Base-by-base conservation (phyloP, 2,113 vertebrate genomes). In the Strix aluco region DNA sequence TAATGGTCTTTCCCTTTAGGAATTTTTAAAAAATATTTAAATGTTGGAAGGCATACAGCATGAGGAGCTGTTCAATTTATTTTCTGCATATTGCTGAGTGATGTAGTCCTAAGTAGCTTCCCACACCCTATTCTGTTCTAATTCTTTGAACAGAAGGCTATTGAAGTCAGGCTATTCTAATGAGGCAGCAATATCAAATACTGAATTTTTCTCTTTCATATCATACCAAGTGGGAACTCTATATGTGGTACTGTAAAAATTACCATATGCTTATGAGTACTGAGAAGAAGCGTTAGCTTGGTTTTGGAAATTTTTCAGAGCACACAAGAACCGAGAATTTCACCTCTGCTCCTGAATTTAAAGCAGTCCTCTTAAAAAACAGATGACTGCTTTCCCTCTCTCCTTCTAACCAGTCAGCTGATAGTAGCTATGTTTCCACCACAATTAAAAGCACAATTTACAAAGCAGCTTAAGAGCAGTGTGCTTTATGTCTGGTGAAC, bases 121-220 rank as follows among this genome's bases (percentile, higher is more conserved):
- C 92, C 82, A 95, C 74, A 95, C 15, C 32, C 51, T 83, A 14
- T 86, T 93, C 85, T 93, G 67, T 81, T 92, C 67, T 88, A 95
- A 7, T 73, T 86, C 74, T 93, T 94, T 93, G 92, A 96, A 92
- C 74, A 88, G 85, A 92, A 93, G 84, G 90, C 85, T 87, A 94
- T 54, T 94, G 93, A 96, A 96, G 88, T 90, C 62, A 92, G 84
- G 63, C 80, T 93, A 81, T 88, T 90, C 94, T 86, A 96, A 95
- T 52, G 67, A 95, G 71, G 79, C 63, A 94, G 93, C 67, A 83
- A 36, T 93, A 91, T 93, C 79, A 95, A 94, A 92, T 73, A 90
- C 51, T 38, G 88, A 51, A 14, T 63, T 96, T 91, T 95, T 89
- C 65, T 91, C 65, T 94, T 96, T 95, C 89, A 96, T 63, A 87